Base-by-base conservation (phyloP, 1,140 invertebrate genomes). In the Papilio helenus region DNA sequence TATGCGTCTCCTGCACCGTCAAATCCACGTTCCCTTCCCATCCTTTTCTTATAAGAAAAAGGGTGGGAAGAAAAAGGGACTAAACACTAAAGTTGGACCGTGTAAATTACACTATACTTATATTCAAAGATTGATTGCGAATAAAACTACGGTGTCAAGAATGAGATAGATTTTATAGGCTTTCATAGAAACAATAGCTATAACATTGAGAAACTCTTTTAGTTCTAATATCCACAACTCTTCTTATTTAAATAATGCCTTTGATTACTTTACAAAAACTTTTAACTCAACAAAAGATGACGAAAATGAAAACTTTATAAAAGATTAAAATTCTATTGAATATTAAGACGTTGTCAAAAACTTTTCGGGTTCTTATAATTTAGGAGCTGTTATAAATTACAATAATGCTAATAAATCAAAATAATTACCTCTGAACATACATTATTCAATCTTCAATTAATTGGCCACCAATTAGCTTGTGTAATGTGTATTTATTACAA, bases 301-400 rank as follows among this genome's bases (percentile, higher is more conserved):
- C 20, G 55, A 61, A 61, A 16, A 16, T 68, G 26, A 68, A 68
- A 29, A 68, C 61, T 29, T 68, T 29, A 34, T 34, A 68, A 29
- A 29, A 68, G 23, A 68, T 68, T 68, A 65, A 65, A 29, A 65
- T 34, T 68, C 23, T 68, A 68, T 34, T 68, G 26, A 68, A 68
- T 34, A 29, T 68, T 68, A 68, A 68, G 16, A 68, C 58, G 23
- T 68, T 68, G 26, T 68, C 26, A 29, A 29, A 16, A 68, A 68
- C 61, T 68, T 68, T 68, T 68, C 58, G 4, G 1, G 12, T 68
- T 68, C 0, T 61, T 9, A 61, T 61, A 68, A 29, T 29, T 34
- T 18, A 29, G 34, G 23, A 29, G 23, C 14, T 14, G 61, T 29
- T 3, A 68, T 68, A 68, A 68, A 68, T 68, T 29, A 65, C 1